phyloP scores from a whole-genome alignment of 2,888 invertebrate genomes.

The Ormyrus thymus region DNA sequence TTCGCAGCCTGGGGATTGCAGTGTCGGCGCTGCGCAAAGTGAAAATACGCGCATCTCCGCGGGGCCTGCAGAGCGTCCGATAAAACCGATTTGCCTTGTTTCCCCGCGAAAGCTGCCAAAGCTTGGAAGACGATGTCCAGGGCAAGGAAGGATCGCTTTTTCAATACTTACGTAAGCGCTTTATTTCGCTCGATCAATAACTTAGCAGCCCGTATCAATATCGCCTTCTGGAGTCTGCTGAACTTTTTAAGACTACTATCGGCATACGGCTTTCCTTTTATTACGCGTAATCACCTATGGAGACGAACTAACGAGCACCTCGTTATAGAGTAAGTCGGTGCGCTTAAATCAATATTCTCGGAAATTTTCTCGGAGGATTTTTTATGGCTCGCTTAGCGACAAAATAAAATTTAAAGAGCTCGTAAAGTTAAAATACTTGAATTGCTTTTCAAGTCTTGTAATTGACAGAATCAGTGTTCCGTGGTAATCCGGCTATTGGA shows the following conservation, averaged over 20 bases:
- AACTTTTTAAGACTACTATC: background rate
- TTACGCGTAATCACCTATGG: background rate
- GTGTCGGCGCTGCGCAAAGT: background rate
- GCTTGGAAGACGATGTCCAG: constrained; percentile 15
- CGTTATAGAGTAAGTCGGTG: too few relatives aligned
- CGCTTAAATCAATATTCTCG: too few relatives aligned
- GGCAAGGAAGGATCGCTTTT: background rate
- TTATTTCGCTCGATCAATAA: constrained; percentile 30
- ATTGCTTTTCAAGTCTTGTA: background rate
- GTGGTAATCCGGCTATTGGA: too few relatives aligned
- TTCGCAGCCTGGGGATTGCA: background rate
- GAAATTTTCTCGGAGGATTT: too few relatives aligned
- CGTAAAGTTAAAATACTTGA: constrained; percentile 2
- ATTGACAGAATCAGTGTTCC: too few relatives aligned
- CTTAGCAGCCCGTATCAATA: constrained; percentile 8
- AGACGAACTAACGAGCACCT: background rate
- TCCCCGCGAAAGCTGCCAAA: constrained; percentile 15
- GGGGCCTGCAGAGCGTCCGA: constrained; percentile 34
- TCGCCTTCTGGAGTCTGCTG: background rate
- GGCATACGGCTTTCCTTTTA: background rate
- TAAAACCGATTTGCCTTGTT: constrained; percentile 56
- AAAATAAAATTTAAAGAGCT: background rate
- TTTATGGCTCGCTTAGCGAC: too few relatives aligned
- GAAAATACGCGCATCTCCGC: background rate
- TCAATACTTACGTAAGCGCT: constrained; percentile 2